Percentiles rank a stretch among this genome's conserved stretches.
Evolutionary conservation across 1,140 invertebrate genomes (phyloP).

Genomic region (Hylaeus anthracinus): DNA sequence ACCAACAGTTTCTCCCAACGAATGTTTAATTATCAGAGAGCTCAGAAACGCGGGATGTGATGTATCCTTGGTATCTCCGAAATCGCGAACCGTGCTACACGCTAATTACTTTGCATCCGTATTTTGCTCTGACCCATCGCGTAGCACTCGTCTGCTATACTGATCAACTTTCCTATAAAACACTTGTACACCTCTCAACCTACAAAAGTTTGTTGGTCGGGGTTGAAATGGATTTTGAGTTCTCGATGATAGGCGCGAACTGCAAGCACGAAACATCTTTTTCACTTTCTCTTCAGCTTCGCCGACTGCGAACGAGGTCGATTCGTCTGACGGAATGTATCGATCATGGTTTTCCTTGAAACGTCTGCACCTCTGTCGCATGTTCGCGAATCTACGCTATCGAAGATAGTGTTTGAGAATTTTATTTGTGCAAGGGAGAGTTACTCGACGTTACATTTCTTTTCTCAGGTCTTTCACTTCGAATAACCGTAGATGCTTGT

Average conservation of each 20-base stretch:
- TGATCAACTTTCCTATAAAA: constrained; percentile 40
- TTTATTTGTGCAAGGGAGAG: too few species aligned
- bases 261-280: constrained; percentile 50
- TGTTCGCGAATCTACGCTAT: background rate
- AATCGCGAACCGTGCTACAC: constrained; percentile 3
- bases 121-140: background rate
- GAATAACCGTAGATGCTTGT: background rate
- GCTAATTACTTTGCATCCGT: constrained; percentile 25
- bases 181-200: constrained; percentile 45
- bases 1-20: background rate
- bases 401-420: too few species aligned
- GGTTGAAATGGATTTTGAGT: constrained; percentile 54
- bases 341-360: background rate
- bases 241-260: constrained; percentile 28
- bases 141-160: constrained; percentile 5
- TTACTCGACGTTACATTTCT: too few species aligned
- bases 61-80: constrained; percentile 4
- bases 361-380: background rate
- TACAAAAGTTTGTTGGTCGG: constrained; percentile 47
- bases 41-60: background rate
- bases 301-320: background rate
- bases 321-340: background rate
- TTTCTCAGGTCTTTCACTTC: too few species aligned
- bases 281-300: constrained; percentile 15
- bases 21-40: constrained; percentile 18